Percentiles rank a stretch among this genome's conserved stretches.
These are phyloP conservation scores for Limnephilus auricula DNA, from an alignment of 2,888 invertebrate species.

Conservation along the genomic window DNA sequence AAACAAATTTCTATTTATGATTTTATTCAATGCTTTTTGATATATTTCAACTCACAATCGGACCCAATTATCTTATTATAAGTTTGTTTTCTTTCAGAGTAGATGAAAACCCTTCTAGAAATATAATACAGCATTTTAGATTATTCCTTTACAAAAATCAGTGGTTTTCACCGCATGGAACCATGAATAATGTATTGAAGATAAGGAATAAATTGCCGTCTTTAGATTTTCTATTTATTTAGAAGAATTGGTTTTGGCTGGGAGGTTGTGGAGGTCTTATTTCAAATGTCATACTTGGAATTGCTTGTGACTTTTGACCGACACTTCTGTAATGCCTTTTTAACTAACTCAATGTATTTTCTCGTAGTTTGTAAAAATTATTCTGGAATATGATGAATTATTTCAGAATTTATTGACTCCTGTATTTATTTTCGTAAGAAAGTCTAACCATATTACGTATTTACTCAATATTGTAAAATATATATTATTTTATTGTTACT, in stretches of 20 bases:
- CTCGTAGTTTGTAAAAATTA: no score
- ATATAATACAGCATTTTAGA: background rate
- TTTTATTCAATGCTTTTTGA: background rate
- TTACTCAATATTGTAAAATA: no score
- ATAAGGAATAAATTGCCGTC: background rate
- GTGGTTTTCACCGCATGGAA: background rate
- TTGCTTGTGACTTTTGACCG: background rate
- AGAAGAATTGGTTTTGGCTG: background rate
- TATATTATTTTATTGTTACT: no score
- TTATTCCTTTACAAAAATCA: background rate
- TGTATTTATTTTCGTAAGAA: no score
- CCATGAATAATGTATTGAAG: background rate
- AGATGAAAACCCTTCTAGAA: background rate
- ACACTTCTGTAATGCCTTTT: background rate
- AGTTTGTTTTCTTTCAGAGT: background rate
- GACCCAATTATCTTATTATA: background rate
- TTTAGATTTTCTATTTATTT: background rate
- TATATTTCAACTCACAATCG: background rate
- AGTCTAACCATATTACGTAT: no score
- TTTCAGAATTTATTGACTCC: no score
- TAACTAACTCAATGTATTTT: background rate
- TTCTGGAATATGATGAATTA: no score
- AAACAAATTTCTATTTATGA: background rate
- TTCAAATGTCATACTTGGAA: conserved; percentile 2
- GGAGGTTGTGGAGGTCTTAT: background rate